Base-by-base conservation (phyloP, 64 coral and sea anemone genomes). In the Montipora capricornis region DNA sequence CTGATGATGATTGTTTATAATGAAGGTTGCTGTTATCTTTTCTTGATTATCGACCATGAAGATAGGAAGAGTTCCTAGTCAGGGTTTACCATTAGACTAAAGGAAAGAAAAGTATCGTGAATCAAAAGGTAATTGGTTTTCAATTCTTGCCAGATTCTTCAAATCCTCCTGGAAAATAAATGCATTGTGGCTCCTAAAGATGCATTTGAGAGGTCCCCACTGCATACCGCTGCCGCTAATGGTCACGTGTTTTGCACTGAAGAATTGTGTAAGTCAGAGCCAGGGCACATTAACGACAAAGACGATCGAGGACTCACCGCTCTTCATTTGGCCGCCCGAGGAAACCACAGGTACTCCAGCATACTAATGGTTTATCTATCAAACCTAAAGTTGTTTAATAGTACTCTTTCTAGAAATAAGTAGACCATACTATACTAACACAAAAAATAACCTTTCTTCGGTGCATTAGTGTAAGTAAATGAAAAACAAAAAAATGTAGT, bases 301-400 rank as follows among this genome's bases (percentile, higher is more conserved):
- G 95, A 97, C 47, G 95, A 97, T 47, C 87, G 87, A 8, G 87
- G 88, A 60, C 87, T 87, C 67, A 97, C 92, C 20, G 76, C 95
- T 58, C 89, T 97, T 8, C 95, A 97, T 46, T 12, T 94, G 7
- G 92, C 92, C 0, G 95, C 95, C 12, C 64, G 44, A 7, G 74
- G 57, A 24, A 84, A 92, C 52, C 84, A 89, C 61, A 69, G 92
- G 95, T 94, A 46, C 12, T 10, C 3, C 15, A 37, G 44, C 62
- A 13, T 8, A 14, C 5, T 71, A 19, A 24, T 6, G 2, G 10
- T 71, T 24, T 22, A 1, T 20, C 20, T 17, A 8, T 57, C 53
- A 57, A 57, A 26, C 6, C 3, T 69, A 9, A 48, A 44, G 60
- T 8, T 15, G n/a, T 6, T 57, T 57, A 57, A 11, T 57, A 6